Base-by-base conservation (phyloP, 2,797 vertebrate species). In the Myoxocephalus aenaeus region DNA sequence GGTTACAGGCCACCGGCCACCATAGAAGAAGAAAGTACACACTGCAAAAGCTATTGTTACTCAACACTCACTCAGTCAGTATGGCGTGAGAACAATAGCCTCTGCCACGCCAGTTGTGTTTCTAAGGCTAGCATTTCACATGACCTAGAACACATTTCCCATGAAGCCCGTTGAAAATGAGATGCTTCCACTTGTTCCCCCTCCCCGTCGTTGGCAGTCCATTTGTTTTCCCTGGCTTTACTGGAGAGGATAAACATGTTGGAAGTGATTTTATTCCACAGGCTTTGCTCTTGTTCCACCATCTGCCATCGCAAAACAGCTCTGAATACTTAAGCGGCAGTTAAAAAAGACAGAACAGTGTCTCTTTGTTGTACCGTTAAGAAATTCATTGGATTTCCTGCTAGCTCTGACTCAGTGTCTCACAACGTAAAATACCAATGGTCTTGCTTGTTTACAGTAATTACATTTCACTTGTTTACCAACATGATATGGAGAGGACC, bases 261-360 rank as follows among this genome's bases (percentile, higher is more conserved):
- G 80, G 80, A 86, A 68, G 67, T 72, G 73, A 84, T 84, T 89
- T 81, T 57, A n/a, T 66, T 77, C 65, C 32, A 80, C 77, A 73
- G 75, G 58, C 82, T 82, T 86, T 72, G 58, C 74, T 86, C 80
- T 89, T 79, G 82, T 87, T 87, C 62, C 73, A 78, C 85, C 89
- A 90, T 88, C 88, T 91, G 88, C 72, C 65, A 48, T 46, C 5
- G 62, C 22, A 56, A 67, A 46, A 77, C 73, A 68, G 20, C 46
- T 75, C 77, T 67, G 51, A 86, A 87, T 62, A 67, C 77, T 77
- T 73, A 25, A 66, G 84, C 76, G 74, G 68, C 34, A 61, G 70
- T 66, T 80, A 59, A 65, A 77, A 46, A 77, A 18, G 63, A 34
- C 72, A 86, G 69, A 83, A 85, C 82, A 88, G 27, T 27, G 75